Conservation (phyloP, 2,797 vertebrate genomes). For the Platalea minor region DNA sequence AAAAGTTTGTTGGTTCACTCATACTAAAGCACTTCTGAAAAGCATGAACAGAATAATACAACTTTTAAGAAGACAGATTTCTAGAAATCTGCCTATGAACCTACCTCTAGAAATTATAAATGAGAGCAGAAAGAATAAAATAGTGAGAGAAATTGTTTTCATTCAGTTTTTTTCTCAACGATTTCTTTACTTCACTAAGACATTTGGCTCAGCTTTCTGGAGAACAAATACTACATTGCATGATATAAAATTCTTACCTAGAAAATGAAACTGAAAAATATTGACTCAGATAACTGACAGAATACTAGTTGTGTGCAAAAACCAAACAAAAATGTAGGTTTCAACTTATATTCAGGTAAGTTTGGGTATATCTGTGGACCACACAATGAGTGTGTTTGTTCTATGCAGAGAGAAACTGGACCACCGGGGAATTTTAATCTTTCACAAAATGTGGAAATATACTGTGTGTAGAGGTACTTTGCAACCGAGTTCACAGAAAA, state of each 20-base stretch:
- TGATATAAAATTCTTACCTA: not conserved
- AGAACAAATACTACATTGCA: not conserved
- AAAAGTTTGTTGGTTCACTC: not conserved
- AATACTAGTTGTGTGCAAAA: not conserved
- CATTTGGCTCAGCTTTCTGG: not conserved
- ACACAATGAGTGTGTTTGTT: slow-evolving; percentile 42
- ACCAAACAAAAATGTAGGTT: not conserved
- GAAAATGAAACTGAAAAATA: not conserved
- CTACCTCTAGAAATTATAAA: not conserved
- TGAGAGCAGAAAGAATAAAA: not conserved
- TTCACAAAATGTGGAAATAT: not conserved
- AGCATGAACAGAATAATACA: not conserved
- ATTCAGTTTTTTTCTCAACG: not conserved
- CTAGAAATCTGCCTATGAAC: not conserved
- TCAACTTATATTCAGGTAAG: slow-evolving; percentile 27
- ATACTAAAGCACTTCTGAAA: not conserved
- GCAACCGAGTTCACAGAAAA: slow-evolving; percentile 1
- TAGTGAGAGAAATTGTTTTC: not conserved
- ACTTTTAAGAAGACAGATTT: not conserved
- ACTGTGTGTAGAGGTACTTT: not conserved
- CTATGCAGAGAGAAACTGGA: not conserved
- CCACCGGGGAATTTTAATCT: slow-evolving; percentile 24
- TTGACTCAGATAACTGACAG: not conserved
- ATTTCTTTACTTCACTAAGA: not conserved
- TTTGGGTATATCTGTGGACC: not conserved